phyloP scores from a whole-genome alignment of 2,888 invertebrate genomes.

The Drosophila neutralis region DNA sequence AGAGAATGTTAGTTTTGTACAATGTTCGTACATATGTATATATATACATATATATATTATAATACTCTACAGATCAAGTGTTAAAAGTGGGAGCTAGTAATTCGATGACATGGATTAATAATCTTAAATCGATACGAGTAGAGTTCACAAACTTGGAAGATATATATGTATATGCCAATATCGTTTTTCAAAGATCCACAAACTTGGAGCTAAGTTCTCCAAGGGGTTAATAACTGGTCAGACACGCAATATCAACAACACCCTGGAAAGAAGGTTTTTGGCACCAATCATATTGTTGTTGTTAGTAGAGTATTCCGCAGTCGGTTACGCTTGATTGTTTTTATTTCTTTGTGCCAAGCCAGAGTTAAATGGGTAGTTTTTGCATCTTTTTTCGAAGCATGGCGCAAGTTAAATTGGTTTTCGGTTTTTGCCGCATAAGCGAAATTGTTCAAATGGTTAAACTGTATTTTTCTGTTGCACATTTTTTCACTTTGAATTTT shows the following conservation, averaged over 20 bases:
- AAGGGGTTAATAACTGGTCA: not conserved
- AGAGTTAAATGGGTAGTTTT: slow-evolving; percentile 11
- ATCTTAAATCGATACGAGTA: not conserved
- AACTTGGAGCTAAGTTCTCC: not conserved
- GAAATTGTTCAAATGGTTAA: slow-evolving; percentile 24
- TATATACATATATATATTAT: not conserved
- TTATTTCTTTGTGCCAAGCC: not conserved
- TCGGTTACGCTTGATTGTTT: not conserved
- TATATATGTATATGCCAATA: not conserved
- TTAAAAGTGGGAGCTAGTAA: not conserved
- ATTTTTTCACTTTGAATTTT: slow-evolving; percentile 3
- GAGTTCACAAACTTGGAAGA: not conserved
- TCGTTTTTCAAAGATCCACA: not conserved
- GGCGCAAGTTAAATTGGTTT: slow-evolving; percentile 50
- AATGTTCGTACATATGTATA: not conserved
- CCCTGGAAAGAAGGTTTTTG: not conserved
- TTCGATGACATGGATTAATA: not conserved
- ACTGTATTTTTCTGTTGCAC: slow-evolving; percentile 1
- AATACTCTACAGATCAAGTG: not conserved
- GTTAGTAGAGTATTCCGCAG: not conserved
- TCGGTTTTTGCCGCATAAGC: slow-evolving; percentile 42
- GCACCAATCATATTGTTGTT: not conserved
- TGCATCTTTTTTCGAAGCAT: not conserved
- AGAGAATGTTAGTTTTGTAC: not conserved
- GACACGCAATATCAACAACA: not conserved